Evolutionary conservation across 2,113 vertebrate genomes (phyloP).

Genomic region (Catharus minimus): DNA sequence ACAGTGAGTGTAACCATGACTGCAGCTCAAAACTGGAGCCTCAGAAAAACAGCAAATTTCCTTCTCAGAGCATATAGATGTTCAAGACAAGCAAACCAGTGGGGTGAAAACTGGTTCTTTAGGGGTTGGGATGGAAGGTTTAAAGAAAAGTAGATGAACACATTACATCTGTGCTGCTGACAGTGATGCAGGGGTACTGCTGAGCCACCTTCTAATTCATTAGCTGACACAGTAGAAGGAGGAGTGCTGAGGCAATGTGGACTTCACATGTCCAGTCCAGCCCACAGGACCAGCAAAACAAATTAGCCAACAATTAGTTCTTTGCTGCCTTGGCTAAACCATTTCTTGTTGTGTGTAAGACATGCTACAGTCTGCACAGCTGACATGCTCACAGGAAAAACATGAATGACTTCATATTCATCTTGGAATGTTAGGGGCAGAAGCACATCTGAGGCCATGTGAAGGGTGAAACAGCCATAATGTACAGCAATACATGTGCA

Average conservation of each 20-base stretch:
- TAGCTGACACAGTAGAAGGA: neutral
- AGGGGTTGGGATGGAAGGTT: neutral
- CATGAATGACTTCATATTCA: neutral
- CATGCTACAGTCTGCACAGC: neutral
- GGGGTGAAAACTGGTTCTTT: neutral
- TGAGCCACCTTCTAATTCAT: neutral
- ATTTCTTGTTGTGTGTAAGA: neutral
- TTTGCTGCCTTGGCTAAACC: neutral
- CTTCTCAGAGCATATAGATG: neutral
- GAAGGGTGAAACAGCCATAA: neutral
- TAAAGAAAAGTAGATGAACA: neutral
- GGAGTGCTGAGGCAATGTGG: neutral
- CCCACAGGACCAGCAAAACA: neutral
- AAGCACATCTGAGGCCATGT: neutral
- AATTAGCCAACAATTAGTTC: neutral
- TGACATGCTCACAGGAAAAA: neutral
- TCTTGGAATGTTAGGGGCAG: neutral
- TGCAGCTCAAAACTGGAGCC: neutral
- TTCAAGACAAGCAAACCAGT: neutral
- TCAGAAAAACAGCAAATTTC: neutral
- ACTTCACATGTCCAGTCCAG: neutral
- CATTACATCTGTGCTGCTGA: neutral
- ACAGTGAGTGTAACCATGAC: neutral
- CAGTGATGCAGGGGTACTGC: neutral
- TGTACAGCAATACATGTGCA: neutral